A percentile compares a stretch with the other conserved stretches of the same genome.
These are phyloP conservation scores for Anastrepha obliqua DNA, from an alignment of 1,140 invertebrate genomes.

Conservation along the genomic window DNA sequence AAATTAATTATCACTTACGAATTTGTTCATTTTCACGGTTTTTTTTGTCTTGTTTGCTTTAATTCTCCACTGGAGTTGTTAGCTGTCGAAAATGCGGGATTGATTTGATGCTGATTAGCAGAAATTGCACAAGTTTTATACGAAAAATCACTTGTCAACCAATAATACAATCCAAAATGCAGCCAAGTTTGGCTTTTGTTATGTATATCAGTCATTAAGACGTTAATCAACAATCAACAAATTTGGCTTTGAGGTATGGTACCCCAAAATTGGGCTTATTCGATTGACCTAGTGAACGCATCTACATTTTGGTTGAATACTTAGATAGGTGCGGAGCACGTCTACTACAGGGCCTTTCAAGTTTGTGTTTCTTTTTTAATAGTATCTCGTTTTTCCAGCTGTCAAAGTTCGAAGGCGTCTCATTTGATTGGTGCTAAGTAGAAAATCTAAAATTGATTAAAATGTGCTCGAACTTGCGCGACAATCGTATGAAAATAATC, in stretches of 20 bases:
- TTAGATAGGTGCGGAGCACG: background rate
- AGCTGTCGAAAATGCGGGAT: conserved; percentile 58
- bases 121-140: conserved; percentile 64
- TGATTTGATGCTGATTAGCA: conserved; percentile 60
- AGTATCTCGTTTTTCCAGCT: too few species aligned
- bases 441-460: too few species aligned
- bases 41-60: background rate
- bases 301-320: conserved; percentile 9
- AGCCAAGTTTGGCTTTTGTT: conserved; percentile 17
- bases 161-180: conserved; percentile 49
- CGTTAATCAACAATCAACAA: background rate
- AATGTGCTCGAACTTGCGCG: too few species aligned
- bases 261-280: background rate
- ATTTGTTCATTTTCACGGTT: conserved; percentile 68
- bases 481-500: too few species aligned
- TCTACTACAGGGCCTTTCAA: background rate
- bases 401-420: too few species aligned
- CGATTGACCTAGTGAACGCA: conserved; percentile 1
- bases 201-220: background rate
- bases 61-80: conserved; percentile 57
- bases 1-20: conserved; percentile 62
- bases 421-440: too few species aligned
- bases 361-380: too few species aligned
- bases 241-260: background rate
- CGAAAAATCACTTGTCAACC: conserved; percentile 58